Evolutionary conservation across 2,113 vertebrate genomes (phyloP).

Genomic region (Tautogolabrus adspersus): DNA sequence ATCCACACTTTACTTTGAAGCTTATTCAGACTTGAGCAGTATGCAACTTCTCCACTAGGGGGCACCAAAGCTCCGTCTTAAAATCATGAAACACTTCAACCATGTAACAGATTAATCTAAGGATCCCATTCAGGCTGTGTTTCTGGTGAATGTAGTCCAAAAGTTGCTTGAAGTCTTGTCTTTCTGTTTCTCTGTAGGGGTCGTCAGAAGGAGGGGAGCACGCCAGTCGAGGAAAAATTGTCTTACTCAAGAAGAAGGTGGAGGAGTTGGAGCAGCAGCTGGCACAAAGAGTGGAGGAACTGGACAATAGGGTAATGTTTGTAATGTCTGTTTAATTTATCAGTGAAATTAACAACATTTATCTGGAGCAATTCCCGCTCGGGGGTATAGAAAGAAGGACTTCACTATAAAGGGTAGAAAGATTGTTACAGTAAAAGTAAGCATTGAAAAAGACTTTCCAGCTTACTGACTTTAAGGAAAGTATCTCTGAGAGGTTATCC

Average conservation of each 20-base stretch:
- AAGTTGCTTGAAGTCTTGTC: rapidly evolving
- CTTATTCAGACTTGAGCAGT: neutral
- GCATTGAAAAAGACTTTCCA: too few relatives aligned
- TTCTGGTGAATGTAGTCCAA: neutral
- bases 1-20: neutral
- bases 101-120: neutral
- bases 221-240: slow-evolving; percentile 89
- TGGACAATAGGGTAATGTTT: slow-evolving; percentile 82
- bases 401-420: too few relatives aligned
- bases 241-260: slow-evolving; percentile 88
- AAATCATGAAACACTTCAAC: neutral
- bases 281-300: slow-evolving; percentile 81
- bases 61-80: neutral
- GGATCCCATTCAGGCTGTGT: neutral
- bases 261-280: slow-evolving; percentile 90
- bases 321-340: too few relatives aligned
- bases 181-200: slow-evolving; percentile 54
- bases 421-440: too few relatives aligned
- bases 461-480: too few relatives aligned
- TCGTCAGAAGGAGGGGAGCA: slow-evolving; percentile 84
- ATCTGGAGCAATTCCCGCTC: too few relatives aligned
- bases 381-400: too few relatives aligned
- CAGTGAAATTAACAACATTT: too few relatives aligned
- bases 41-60: neutral
- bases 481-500: too few relatives aligned